A percentile compares a stretch with the other conserved stretches of the same genome.
Evolutionary conservation across 2,888 invertebrate species (phyloP).

Genomic region (Geophilus truncorum): DNA sequence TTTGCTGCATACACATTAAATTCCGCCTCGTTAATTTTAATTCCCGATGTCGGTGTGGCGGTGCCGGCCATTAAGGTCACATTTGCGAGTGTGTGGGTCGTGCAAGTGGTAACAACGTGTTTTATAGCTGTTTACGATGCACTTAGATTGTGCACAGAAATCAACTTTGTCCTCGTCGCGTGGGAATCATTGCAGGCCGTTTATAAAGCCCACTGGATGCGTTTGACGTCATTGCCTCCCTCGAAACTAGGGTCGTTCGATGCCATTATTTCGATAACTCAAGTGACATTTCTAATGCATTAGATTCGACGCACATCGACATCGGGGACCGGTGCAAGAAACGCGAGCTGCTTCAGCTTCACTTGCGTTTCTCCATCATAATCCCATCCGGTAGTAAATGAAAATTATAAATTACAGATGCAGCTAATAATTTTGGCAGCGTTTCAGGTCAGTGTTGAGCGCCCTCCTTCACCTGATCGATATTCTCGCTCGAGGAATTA

Average conservation of each 20-base stretch:
- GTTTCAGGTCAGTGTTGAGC: neutral
- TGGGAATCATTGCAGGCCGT: neutral
- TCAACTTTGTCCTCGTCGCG: neutral
- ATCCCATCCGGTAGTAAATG: neutral
- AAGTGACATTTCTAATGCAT: neutral
- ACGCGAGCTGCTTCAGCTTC: too few relatives aligned
- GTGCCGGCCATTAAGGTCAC: neutral
- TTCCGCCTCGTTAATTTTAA: neutral
- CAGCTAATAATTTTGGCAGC: neutral
- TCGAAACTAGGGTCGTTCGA: neutral
- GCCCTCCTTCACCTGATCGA: neutral
- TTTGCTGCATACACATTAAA: neutral
- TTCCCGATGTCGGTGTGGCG: neutral
- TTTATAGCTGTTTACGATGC: neutral
- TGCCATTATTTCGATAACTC: neutral
- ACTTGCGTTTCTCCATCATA: too few relatives aligned
- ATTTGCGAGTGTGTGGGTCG: neutral
- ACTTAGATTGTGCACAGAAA: neutral
- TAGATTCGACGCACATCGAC: neutral
- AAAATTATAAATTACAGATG: neutral
- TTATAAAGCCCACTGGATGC: neutral
- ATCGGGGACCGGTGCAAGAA: neutral
- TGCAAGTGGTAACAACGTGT: neutral
- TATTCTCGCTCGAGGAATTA: conserved; percentile 4
- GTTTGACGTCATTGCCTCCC: neutral